Percentiles rank a stretch among this genome's conserved stretches.
phyloP scores from a whole-genome alignment of 53 echinoderm and acorn worm genomes.

The Glandiceps talaboti region DNA sequence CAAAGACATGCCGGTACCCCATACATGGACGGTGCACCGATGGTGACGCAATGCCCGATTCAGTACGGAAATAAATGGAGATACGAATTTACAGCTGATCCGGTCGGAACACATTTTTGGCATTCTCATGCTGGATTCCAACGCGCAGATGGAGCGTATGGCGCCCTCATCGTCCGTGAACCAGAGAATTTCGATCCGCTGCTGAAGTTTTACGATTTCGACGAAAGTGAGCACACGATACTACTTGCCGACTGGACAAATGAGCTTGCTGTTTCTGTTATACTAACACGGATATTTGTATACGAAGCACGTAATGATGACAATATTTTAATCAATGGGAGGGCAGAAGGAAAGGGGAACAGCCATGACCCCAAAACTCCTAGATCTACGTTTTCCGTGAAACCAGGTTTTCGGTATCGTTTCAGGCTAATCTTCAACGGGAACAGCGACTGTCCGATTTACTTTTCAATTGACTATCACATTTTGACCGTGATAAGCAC shows the following conservation, averaged over 20 bases:
- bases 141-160: constrained; percentile 1
- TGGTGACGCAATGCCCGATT: constrained; percentile 36
- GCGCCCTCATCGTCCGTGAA: constrained; percentile 7
- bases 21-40: constrained; percentile 21
- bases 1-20: constrained; percentile 12
- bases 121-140: constrained; percentile 5
- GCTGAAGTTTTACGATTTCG: neutral
- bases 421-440: constrained; percentile 1
- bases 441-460: neutral
- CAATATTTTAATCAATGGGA: constrained; percentile 59
- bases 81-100: neutral
- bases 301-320: neutral
- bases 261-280: neutral
- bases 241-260: constrained; percentile 4
- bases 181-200: neutral
- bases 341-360: constrained; percentile 21
- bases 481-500: constrained; percentile 4
- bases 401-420: neutral
- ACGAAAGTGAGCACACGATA: neutral
- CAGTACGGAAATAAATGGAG: neutral
- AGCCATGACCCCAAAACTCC: neutral
- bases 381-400: neutral
- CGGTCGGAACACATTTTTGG: constrained; percentile 2
- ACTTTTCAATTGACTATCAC: constrained; percentile 5
- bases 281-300: neutral